Evolutionary conservation across 1,140 invertebrate genomes (phyloP).

Genomic region (Yoshiicerus persimilis): DNA sequence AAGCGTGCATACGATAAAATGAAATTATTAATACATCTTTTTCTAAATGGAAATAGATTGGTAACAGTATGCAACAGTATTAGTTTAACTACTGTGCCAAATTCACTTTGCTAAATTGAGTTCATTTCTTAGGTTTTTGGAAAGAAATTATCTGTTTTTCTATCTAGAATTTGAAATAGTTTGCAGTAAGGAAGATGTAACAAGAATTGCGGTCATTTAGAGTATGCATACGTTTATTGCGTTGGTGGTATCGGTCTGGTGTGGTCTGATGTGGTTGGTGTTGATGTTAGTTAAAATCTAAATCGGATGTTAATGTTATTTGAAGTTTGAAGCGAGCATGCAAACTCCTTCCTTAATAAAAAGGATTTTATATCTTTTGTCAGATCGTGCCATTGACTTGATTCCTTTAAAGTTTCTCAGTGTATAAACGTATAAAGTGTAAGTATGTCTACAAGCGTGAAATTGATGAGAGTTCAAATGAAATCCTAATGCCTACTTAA

Average conservation of each 20-base stretch:
- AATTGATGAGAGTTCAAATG: not conserved
- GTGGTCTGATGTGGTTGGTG: too few relatives aligned
- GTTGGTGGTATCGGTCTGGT: too few relatives aligned
- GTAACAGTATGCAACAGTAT: too few relatives aligned
- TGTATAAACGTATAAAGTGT: too few relatives aligned
- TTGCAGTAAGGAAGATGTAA: not conserved
- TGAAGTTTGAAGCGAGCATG: not conserved
- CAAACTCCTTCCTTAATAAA: not conserved
- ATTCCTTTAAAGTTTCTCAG: not conserved
- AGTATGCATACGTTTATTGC: not conserved
- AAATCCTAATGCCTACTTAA: not conserved
- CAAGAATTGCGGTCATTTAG: not conserved
- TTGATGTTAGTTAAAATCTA: too few relatives aligned
- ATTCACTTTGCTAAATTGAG: not conserved
- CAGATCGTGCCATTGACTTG: not conserved
- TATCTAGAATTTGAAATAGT: not conserved
- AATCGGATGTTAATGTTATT: too few relatives aligned
- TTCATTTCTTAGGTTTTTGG: not conserved
- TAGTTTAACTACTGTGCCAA: too few relatives aligned
- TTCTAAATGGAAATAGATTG: too few relatives aligned
- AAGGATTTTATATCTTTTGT: not conserved
- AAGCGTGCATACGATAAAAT: not conserved
- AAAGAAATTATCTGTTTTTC: not conserved
- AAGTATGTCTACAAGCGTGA: not conserved
- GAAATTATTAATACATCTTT: too few relatives aligned